Conservation (phyloP, 2,797 vertebrate genomes). For the Phoxinus dragarum region DNA sequence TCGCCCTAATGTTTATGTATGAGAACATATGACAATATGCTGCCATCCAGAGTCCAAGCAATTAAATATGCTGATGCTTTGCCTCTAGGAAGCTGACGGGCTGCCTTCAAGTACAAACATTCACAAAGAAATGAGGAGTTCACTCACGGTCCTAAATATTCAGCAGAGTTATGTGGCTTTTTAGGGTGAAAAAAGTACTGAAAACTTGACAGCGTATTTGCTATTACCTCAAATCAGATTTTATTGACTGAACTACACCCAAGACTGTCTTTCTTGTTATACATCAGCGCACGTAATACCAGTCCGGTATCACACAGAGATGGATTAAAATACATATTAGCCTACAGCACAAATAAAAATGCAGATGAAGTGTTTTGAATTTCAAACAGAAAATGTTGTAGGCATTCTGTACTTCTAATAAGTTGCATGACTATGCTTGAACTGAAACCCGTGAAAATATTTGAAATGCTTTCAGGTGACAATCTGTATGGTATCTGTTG, state of each 20-base stretch:
- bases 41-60: slow-evolving; percentile 36
- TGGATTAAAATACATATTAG: neutral
- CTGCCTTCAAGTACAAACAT: slow-evolving; percentile 39
- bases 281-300: neutral
- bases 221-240: slow-evolving; percentile 20
- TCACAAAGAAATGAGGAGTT: neutral
- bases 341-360: neutral
- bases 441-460: neutral
- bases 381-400: neutral
- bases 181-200: neutral
- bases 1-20: slow-evolving; percentile 49
- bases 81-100: slow-evolving; percentile 35
- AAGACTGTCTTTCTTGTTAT: neutral
- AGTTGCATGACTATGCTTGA: neutral
- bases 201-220: neutral
- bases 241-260: slow-evolving; percentile 2
- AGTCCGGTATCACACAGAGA: neutral
- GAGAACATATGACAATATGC: slow-evolving; percentile 37
- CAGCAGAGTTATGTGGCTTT: neutral
- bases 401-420: neutral
- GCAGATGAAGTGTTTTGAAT: neutral
- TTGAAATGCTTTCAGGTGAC: neutral
- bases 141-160: neutral
- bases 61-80: slow-evolving; percentile 42
- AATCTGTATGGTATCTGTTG: neutral